A percentile compares a stretch with the other conserved stretches of the same genome.
Evolutionary conservation across 2,113 vertebrate genomes (phyloP).

Genomic region (Clarias magur): DNA sequence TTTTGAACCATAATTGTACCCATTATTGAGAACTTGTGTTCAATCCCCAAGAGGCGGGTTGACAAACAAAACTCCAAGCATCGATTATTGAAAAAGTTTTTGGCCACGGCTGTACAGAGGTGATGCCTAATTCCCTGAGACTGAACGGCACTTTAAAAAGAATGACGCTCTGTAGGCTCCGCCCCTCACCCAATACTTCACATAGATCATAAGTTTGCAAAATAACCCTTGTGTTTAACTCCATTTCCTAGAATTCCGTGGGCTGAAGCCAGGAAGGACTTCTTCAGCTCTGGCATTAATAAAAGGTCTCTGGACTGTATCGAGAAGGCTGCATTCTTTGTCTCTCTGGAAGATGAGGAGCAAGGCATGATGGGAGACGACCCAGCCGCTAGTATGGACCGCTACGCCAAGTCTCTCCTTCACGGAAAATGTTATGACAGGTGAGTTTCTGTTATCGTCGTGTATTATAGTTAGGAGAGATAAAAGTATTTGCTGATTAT

Average conservation of each 20-base stretch:
- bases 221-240: not conserved
- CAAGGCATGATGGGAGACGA: conserved; percentile 78
- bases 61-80: no score
- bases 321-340: conserved; percentile 86
- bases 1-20: no score
- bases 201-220: not conserved
- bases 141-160: no score
- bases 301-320: conserved; percentile 77
- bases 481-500: not conserved
- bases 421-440: conserved; percentile 87
- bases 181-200: not conserved
- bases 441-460: conserved; percentile 57
- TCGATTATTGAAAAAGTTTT: no score
- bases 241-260: conserved; percentile 76
- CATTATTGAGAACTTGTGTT: no score
- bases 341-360: conserved; percentile 79
- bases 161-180: not conserved
- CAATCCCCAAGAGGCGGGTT: no score
- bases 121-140: no score
- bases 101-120: no score
- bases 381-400: conserved; percentile 73
- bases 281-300: conserved; percentile 76
- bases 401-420: conserved; percentile 81
- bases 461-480: not conserved
- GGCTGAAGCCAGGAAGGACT: conserved; percentile 77